A percentile compares a stretch with the other conserved stretches of the same genome.
Conservation (phyloP, 1,140 invertebrate species). For the Aphaenogaster rudis region DNA sequence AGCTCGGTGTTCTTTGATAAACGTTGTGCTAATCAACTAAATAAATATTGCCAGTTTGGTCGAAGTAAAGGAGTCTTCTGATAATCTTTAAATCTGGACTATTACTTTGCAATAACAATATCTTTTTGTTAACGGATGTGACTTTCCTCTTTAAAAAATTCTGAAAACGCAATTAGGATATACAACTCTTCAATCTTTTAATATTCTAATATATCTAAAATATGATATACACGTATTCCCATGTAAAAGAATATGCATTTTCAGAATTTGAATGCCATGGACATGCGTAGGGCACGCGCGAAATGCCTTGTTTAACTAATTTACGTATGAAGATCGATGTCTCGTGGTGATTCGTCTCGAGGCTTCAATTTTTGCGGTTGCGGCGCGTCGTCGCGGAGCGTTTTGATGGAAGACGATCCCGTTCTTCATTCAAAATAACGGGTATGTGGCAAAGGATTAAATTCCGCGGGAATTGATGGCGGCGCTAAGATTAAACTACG, state of each 20-base stretch:
- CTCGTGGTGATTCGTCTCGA: neutral
- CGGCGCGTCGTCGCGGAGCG: neutral
- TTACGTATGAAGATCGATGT: neutral
- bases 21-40: too few species aligned
- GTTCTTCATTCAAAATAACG: slow-evolving; percentile 29
- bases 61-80: too few species aligned
- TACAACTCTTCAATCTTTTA: neutral
- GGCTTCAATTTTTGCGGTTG: slow-evolving; percentile 10
- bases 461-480: slow-evolving; percentile 61
- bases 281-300: too few species aligned
- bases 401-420: neutral
- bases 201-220: slow-evolving; percentile 13
- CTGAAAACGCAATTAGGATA: neutral
- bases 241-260: neutral
- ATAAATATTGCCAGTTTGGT: too few species aligned
- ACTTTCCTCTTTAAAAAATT: neutral
- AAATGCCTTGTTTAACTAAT: neutral
- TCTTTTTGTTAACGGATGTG: neutral
- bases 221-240: neutral
- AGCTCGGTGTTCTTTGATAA: too few species aligned
- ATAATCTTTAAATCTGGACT: neutral
- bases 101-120: neutral
- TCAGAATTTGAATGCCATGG: neutral
- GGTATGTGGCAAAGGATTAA: slow-evolving; percentile 47
- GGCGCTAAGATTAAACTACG: slow-evolving; percentile 60